phyloP scores from a whole-genome alignment of 2,797 vertebrate species.

The Psittacula echo region DNA sequence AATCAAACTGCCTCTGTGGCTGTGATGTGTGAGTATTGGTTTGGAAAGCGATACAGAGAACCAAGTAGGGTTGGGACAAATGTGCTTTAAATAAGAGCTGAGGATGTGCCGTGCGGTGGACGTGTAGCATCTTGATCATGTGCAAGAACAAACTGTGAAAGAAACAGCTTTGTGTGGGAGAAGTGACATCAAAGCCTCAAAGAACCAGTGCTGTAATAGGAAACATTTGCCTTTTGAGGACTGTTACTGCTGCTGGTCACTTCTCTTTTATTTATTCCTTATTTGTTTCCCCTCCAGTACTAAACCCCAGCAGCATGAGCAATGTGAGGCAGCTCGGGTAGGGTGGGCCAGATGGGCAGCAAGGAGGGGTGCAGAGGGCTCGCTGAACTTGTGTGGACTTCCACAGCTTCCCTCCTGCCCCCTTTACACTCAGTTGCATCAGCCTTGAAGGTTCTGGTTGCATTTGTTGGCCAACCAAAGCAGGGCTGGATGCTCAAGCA shows the following conservation, averaged over 20 bases:
- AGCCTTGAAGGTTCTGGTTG: neutral
- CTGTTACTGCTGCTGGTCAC: slow-evolving; percentile 20
- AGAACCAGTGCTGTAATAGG: neutral
- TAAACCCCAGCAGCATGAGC: neutral
- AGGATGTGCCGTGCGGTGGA: neutral
- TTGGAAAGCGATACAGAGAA: neutral
- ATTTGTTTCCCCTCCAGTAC: no score
- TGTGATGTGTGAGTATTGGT: neutral
- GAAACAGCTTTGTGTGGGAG: slow-evolving; percentile 32
- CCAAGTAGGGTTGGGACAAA: neutral
- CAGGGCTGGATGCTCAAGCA: neutral
- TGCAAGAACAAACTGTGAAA: slow-evolving; percentile 37
- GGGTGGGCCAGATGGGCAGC: neutral
- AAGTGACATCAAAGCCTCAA: slow-evolving; percentile 36
- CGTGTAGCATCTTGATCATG: neutral
- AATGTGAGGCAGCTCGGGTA: neutral
- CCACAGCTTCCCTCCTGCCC: neutral
- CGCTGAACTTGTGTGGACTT: neutral
- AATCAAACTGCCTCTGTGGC: neutral
- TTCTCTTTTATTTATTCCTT: neutral
- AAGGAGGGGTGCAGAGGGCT: neutral
- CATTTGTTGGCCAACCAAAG: neutral
- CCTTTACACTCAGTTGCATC: neutral
- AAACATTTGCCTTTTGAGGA: slow-evolving; percentile 31
- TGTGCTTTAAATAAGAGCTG: slow-evolving; percentile 32